Evolutionary conservation across 2,797 vertebrate species (phyloP), one percentile per base, ranked within the genome.

Genomic region (Alfaro cultratus): DNA sequence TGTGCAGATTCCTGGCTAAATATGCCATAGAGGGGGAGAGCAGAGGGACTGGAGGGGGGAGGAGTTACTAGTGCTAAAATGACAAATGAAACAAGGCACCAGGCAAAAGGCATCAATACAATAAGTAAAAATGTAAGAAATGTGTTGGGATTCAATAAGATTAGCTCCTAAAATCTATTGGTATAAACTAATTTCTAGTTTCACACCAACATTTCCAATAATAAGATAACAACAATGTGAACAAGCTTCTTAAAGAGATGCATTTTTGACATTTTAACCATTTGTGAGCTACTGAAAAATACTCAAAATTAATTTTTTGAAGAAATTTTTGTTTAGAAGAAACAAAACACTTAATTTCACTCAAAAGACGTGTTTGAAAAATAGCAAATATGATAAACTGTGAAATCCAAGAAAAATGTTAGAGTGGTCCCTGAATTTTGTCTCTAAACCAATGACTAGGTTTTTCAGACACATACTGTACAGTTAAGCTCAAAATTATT

Each of bases 1-100:
- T 45, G 79, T 74, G 80, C 75, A 90, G 81, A 90, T 89, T 87
- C 87, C 85, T 80, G 75, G 68, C 82, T 86, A 91, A 92, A 90
- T 84, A 78, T 78, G 83, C 77, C 77, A 78, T 73, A 87, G 87
- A 89, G 87, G 87, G 64, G 75, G 57, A 55, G 55, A 46, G 11
- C 29, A 57, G 15, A 26, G 41, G 57, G 78, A 73, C 36, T 36
- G 31, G 43, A 45, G 75, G 16, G 43, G 36, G 74, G 78, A 47
- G 77, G 43, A 73, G 57, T 26, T 46, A 74, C 55, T 70, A 57
- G 36, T 16, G 73, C 55, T 73, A 53, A 73, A 76, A 75, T 34
- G n/a, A 87, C 26, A 85, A 75, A 84, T 68, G 82, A 81, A 84
- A 88, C 43, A 85, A 75, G 83, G 75, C 85, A 80, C 73, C 47